Conservation (phyloP, 2,797 vertebrate genomes). For the Melanotaenia nigrans region DNA sequence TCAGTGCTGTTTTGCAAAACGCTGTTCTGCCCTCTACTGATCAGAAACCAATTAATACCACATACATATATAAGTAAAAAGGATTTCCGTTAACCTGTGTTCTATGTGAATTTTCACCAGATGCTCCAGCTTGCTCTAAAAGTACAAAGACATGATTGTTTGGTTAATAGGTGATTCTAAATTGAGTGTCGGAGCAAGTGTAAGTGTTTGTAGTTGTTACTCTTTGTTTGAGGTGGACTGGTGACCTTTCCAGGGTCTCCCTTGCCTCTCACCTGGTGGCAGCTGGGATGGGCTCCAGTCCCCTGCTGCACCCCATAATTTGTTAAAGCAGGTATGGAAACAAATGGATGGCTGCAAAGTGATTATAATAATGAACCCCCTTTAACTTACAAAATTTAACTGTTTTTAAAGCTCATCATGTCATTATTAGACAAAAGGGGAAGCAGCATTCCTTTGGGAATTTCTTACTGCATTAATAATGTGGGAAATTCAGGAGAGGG, state of each 20-base stretch:
- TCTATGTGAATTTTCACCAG: neutral
- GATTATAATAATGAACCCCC: neutral
- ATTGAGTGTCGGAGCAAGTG: no score
- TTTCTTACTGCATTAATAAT: constrained; percentile 2
- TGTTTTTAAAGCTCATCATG: neutral
- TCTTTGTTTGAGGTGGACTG: no score
- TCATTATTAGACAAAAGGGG: neutral
- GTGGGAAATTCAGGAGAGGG: neutral
- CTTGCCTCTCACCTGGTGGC: no score
- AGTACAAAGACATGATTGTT: no score
- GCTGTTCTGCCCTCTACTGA: neutral
- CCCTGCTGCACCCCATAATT: no score
- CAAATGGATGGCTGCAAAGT: no score
- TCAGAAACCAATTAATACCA: neutral
- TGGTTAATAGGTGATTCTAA: no score
- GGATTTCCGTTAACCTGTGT: neutral
- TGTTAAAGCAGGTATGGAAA: no score
- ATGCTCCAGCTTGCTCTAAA: no score
- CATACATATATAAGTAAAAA: neutral
- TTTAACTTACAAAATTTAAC: neutral
- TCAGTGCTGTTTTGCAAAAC: neutral
- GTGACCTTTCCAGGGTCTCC: no score
- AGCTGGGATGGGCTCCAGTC: no score
- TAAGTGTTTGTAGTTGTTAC: no score
- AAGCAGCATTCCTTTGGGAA: constrained; percentile 2